These are phyloP conservation scores for Microchirus variegatus DNA, from an alignment of 2,797 vertebrate species.

Conservation along the genomic window DNA sequence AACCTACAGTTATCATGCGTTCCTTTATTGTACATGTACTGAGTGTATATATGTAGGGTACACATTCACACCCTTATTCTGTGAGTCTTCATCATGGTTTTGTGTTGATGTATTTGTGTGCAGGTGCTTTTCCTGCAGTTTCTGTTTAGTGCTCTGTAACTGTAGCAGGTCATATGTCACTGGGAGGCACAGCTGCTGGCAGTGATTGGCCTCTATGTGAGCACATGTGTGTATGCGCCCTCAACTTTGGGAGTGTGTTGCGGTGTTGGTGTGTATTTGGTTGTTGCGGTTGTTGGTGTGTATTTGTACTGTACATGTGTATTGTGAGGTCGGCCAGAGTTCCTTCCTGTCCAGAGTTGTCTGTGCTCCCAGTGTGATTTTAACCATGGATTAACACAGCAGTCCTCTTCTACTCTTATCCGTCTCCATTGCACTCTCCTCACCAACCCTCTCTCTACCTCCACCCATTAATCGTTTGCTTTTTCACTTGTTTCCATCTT, in stretches of 20 bases:
- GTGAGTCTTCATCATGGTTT: background rate
- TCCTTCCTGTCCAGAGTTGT: constrained; percentile 25
- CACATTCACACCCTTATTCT: background rate
- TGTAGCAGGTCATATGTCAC: constrained; percentile 55
- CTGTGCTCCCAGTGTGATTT: constrained; percentile 22
- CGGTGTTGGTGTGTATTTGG: too few species aligned
- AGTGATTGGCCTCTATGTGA: constrained; percentile 35
- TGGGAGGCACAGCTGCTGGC: constrained; percentile 56
- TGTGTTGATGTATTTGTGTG: constrained; percentile 39
- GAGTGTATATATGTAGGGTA: background rate
- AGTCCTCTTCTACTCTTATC: constrained; percentile 8
- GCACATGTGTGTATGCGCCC: too few species aligned
- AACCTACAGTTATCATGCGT: constrained; percentile 6
- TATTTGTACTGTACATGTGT: background rate
- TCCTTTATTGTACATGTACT: background rate
- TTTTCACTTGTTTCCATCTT: constrained; percentile 13
- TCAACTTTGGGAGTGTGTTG: too few species aligned
- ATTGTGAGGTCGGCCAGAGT: constrained; percentile 28
- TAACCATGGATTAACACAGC: constrained; percentile 37
- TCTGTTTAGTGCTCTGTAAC: constrained; percentile 39
- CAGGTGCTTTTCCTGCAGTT: constrained; percentile 17
- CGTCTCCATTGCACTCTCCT: constrained; percentile 2
- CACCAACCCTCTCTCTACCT: background rate
- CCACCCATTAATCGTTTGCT: constrained; percentile 13
- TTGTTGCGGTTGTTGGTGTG: constrained; percentile 4